Evolutionary conservation across 1,140 invertebrate species (phyloP).

Genomic region (Meloidogyne hapla): DNA sequence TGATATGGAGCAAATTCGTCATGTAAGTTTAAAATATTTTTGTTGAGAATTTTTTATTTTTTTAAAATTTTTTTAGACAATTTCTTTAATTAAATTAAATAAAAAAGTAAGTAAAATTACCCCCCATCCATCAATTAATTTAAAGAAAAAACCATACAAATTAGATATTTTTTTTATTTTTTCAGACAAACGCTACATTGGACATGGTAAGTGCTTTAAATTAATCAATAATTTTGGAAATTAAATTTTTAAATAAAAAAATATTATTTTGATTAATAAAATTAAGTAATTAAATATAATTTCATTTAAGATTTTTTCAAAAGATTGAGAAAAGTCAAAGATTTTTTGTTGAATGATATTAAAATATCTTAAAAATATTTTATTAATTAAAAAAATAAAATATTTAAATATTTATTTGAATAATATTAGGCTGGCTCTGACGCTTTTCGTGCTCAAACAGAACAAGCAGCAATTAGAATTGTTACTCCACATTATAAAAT

Average conservation of each 20-base stretch:
- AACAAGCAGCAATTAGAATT: conserved; percentile 35
- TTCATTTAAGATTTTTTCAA: too few relatives aligned
- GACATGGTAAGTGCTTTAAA: conserved; percentile 25
- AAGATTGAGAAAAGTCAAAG: too few relatives aligned
- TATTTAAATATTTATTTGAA: not conserved
- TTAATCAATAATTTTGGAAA: too few relatives aligned
- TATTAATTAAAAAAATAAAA: not conserved
- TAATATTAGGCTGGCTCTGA: conserved; percentile 14
- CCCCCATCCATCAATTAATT: too few relatives aligned
- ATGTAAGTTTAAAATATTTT: conserved; percentile 29
- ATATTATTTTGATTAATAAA: too few relatives aligned
- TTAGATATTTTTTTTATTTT: conserved; percentile 4
- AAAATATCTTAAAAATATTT: too few relatives aligned
- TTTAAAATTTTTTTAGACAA: not conserved
- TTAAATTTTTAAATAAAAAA: too few relatives aligned
- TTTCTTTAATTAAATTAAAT: conserved; percentile 1
- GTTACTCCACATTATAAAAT: conserved; percentile 48
- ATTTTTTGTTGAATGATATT: too few relatives aligned
- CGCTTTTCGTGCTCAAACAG: conserved; percentile 38
- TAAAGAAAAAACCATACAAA: too few relatives aligned
- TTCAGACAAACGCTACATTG: conserved; percentile 40
- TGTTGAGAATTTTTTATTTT: not conserved
- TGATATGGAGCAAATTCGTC: conserved; percentile 42
- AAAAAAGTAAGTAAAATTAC: too few relatives aligned
- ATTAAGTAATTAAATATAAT: too few relatives aligned